Base-by-base conservation (phyloP, 2,797 vertebrate genomes). In the Leptodactylus fallax region DNA sequence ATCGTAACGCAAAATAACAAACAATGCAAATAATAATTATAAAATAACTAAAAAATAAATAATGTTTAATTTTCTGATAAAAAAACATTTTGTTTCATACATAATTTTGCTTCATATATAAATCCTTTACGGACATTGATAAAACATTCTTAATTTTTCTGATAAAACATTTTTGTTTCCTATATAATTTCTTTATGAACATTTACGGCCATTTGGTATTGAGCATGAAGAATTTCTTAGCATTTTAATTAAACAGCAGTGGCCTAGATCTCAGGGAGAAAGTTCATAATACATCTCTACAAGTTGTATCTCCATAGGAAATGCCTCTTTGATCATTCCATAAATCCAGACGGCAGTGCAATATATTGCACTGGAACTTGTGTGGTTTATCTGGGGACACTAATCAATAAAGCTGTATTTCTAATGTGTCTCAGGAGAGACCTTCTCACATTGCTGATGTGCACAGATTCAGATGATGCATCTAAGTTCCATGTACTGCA, bases 341-440 rank as follows among this genome's bases (percentile, higher is more conserved):
- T 79, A 79, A 36, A 58, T 79, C 77, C 55, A 58, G 77, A 8
- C 77, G 21, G 55, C 55, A 19, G 77, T 79, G 53, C 55, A 19
- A 79, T 79, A 60, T 79, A 58, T 51, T 23, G 19, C 51, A 6
- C 49, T 51, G 13, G 72, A 76, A 76, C 47, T 21, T 76, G 47
- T 76, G 72, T 76, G 72, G 72, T 76, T 76, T 76, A 76, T 76
- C 72, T 53, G 51, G 72, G 72, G 72, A 76, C 72, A 76, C 47
- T 76, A 76, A 76, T 76, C 72, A 76, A 76, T 76, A 76, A 51
- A 76, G 47, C 72, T 76, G 72, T 53, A 76, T 76, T 51, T 76
- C 72, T 76, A 76, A 76, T 76, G 72, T 76, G 72, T 76, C 72
- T 51, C 72, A 76, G 72, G 72, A 76, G 72, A 53, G 72, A 76